Evolutionary conservation across 2,888 invertebrate genomes (phyloP), one percentile per base, ranked within the genome.

Genomic region (Apomyelois bistriatella): DNA sequence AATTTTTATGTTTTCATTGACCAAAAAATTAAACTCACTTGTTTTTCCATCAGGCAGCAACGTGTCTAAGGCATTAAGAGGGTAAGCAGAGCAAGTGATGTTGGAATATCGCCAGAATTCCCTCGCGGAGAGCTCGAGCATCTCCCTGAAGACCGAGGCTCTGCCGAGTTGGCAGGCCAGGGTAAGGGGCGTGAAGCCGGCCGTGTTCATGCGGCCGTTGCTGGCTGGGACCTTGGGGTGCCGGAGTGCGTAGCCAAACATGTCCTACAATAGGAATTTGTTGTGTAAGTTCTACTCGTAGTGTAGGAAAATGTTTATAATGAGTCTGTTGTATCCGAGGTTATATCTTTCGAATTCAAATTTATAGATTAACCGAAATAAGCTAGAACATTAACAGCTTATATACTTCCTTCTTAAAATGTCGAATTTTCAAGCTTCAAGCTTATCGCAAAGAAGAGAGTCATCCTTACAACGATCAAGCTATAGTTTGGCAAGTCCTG

Each of bases 21-120:
- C 22, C n/a, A n/a, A n/a, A n/a, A n/a, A 22, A 22, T 22, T 22
- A 22, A n/a, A 38, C 93, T 91, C 90, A 99, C 99, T 99, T 60
- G 99, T 99, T 65, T 96, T 92, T 51, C 99, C 99, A 85, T 97
- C 97, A 4, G 98, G 97, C 55, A 97, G 90, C 56, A 99, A 93
- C 0, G 99, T 99, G 79, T 99, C 99, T 68, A 99, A 90, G 1
- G 98, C 98, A 79, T 98, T 98, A 51, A 99, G 90, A 0, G 99
- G 99, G 83, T 99, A 99, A 3, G 97, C 98, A 0, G 99, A 98
- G 83, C 99, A 99, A 8, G 98, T 98, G 66, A 99, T 98, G 76
- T 99, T 99, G 74, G 98, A 98, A 89, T 99, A 99, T 50, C 99
- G 92, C 99, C 99, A 99, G 87, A 99, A 98, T 85, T 99, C 99